Conservation (phyloP, 2,888 invertebrate genomes). For the Muscina levida region DNA sequence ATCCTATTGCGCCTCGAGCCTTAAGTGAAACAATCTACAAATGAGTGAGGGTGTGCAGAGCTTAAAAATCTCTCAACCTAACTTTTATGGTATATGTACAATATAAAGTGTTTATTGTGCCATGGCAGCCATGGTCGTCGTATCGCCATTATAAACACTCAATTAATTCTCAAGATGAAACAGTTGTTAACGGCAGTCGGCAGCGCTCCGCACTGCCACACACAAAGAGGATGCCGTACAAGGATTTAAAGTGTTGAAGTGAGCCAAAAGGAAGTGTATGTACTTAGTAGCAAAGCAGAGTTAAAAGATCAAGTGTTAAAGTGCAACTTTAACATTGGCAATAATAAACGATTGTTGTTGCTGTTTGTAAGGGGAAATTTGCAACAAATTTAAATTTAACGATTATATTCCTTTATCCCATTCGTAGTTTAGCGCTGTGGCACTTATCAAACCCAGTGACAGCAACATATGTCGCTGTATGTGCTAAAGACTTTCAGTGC, state of each 20-base stretch:
- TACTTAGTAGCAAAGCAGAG: not conserved
- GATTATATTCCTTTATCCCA: not conserved
- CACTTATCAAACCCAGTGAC: not conserved
- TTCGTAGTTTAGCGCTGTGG: not conserved
- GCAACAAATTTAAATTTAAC: not conserved
- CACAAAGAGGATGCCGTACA: not conserved
- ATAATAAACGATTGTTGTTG: not conserved
- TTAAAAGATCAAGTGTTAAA: not conserved
- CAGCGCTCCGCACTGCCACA: too few relatives aligned
- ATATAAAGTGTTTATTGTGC: too few relatives aligned
- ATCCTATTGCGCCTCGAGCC: too few relatives aligned
- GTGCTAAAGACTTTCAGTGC: not conserved
- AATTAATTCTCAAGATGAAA: conserved; percentile 3
- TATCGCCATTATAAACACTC: conserved; percentile 12
- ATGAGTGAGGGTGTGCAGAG: too few relatives aligned
- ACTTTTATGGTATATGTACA: not conserved
- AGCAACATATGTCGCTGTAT: not conserved
- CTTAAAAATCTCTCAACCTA: not conserved
- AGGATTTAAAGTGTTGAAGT: not conserved
- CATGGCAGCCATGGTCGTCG: not conserved
- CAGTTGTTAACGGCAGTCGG: not conserved
- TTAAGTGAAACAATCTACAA: too few relatives aligned
- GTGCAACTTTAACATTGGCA: not conserved
- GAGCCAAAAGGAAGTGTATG: not conserved
- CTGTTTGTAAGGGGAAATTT: not conserved